phyloP scores from a whole-genome alignment of 1,140 invertebrate species.

The Polypedilum pembai region DNA sequence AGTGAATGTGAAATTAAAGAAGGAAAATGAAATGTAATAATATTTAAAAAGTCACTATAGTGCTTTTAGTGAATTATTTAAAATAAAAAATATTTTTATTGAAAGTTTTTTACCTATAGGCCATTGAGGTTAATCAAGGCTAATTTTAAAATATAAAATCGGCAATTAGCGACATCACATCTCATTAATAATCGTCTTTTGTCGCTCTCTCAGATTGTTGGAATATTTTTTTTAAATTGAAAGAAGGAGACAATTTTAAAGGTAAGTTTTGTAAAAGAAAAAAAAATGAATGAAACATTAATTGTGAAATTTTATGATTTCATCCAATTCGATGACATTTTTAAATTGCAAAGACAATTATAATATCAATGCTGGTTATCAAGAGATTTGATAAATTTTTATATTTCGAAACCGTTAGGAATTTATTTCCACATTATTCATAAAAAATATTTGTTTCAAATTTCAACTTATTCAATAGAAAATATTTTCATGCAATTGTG shows the following conservation, averaged over 20 bases:
- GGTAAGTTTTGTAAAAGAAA: background rate
- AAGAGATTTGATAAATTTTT: too few relatives aligned
- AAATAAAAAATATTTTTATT: background rate
- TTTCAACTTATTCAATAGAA: too few relatives aligned
- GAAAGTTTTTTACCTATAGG: background rate
- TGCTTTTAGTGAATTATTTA: background rate
- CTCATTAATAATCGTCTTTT: background rate
- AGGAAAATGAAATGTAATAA: too few relatives aligned
- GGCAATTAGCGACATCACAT: background rate
- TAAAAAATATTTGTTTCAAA: too few relatives aligned
- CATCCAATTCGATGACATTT: background rate
- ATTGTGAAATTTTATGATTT: background rate
- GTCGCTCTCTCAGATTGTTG: background rate
- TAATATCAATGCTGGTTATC: background rate
- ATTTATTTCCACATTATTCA: too few relatives aligned
- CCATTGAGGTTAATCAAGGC: conserved; percentile 10
- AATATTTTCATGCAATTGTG: too few relatives aligned
- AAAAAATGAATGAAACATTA: background rate
- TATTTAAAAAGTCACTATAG: background rate
- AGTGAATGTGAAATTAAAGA: background rate
- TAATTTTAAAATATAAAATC: background rate
- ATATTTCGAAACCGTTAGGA: too few relatives aligned
- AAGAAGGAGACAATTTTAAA: background rate
- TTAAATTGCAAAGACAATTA: background rate
- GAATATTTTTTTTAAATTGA: background rate